Percentiles rank a stretch among this genome's conserved stretches.
These are phyloP conservation scores for Zalophus californianus DNA, from an alignment of 2,797 vertebrate genomes.

Conservation along the genomic window DNA sequence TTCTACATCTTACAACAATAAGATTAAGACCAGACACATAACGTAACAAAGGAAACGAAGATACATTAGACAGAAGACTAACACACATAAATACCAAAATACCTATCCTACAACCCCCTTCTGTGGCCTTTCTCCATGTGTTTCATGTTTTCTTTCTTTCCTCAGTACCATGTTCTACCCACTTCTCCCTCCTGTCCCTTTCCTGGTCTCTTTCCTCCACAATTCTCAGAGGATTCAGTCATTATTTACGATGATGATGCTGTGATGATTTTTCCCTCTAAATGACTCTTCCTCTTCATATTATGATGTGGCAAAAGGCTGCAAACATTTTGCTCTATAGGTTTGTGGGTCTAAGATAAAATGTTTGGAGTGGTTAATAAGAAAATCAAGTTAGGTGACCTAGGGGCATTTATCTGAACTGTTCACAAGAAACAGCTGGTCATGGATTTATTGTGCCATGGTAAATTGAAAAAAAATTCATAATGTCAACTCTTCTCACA, in stretches of 20 bases:
- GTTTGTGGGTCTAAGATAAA: not conserved
- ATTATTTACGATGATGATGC: not conserved
- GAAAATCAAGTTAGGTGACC: not conserved
- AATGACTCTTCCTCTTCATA: not conserved
- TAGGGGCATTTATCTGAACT: not conserved
- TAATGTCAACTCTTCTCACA: not conserved
- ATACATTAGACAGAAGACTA: constrained; percentile 6
- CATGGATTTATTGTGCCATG: not conserved
- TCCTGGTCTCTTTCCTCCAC: not conserved
- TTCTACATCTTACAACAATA: constrained; percentile 37
- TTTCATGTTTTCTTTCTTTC: not conserved
- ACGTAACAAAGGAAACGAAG: not conserved
- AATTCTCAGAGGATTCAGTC: not conserved
- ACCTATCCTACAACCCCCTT: not conserved
- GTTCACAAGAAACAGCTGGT: not conserved
- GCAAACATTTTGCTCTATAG: not conserved
- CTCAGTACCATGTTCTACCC: not conserved
- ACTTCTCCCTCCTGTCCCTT: not conserved
- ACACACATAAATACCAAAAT: not conserved
- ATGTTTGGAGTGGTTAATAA: not conserved
- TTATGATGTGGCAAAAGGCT: not conserved
- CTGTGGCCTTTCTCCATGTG: not conserved
- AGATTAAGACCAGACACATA: not conserved
- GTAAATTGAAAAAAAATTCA: constrained; percentile 19
- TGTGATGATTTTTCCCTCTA: not conserved